Percentiles rank a stretch among this genome's conserved stretches.
Evolutionary conservation across 1,140 invertebrate genomes (phyloP).

Genomic region (Helicoverpa zea): DNA sequence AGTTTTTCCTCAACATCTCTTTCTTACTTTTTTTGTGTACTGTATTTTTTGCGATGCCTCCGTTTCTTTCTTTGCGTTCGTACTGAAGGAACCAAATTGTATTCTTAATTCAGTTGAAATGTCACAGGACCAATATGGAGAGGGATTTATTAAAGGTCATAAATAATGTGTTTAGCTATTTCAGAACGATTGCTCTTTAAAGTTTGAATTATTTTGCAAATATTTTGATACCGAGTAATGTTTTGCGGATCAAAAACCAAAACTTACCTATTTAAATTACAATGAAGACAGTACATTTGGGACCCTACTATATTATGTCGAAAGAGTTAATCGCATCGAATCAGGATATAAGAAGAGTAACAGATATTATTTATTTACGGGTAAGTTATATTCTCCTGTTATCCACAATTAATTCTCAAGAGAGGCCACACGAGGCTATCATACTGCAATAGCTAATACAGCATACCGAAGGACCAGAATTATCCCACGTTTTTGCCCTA

Average conservation of each 20-base stretch:
- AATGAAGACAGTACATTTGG: no score
- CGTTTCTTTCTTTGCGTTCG: not conserved
- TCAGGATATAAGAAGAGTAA: not conserved
- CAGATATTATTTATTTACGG: not conserved
- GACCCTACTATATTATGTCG: no score
- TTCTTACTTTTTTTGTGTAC: not conserved
- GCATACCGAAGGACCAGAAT: not conserved
- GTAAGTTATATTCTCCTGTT: not conserved
- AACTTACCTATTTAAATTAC: no score
- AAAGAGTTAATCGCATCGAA: no score
- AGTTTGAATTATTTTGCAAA: no score
- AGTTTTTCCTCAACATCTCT: not conserved
- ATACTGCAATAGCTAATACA: constrained; percentile 1
- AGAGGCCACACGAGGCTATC: constrained; percentile 4
- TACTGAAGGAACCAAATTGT: not conserved
- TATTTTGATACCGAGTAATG: no score
- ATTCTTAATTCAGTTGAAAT: not conserved
- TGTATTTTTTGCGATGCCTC: not conserved
- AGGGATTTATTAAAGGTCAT: no score
- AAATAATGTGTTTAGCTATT: no score
- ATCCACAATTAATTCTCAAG: constrained; percentile 19
- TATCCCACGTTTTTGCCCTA: not conserved
- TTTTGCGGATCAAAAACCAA: no score
- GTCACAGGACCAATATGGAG: no score
- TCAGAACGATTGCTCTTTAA: no score